Base-by-base conservation (phyloP, 2,888 invertebrate species). In the Argyresthia goedartella region DNA sequence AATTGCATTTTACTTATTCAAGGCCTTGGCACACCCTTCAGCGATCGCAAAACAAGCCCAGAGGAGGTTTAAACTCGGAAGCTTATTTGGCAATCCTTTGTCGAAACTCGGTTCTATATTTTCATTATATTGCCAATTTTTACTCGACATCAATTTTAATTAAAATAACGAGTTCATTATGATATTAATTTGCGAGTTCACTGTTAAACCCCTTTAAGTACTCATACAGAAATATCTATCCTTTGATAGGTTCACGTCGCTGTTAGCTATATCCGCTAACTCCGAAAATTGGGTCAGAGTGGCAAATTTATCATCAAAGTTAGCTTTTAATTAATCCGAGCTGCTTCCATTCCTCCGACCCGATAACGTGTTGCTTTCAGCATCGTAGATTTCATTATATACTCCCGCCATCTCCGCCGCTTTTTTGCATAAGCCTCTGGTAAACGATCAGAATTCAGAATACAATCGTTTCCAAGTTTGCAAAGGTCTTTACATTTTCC, bases 1-100 rank as follows among this genome's bases (percentile, higher is more conserved):
- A 81, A 82, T 84, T 80, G 76, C 71, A 74, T 77, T 81, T 82
- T 81, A 84, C 81, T 82, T 82, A 84, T 82, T 82, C 80, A 84
- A 67, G 67, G 67, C 71, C 68, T 63, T 64, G 63, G 68, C 65
- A n/a, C 65, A n/a, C 71, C 69, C 67, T 67, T 63, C 56, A 66
- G 69, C 64, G 65, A 67, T 63, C 59, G 54, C 55, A 51, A 60
- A 67, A 60, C 59, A 60, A 57, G 60, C 61, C 66, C 60, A 59
- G 59, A 66, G 69, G 71, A 67, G 66, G 65, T 56, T 59, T 60
- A 54, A 25, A 67, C 67, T 66, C 58, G 62, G 65, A 59, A 60
- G 66, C 69, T 74, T 75, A 73, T 78, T 77, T 76, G 70, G 71
- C 68, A 63, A 62, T 66, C 60, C 58, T 67, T 65, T 59, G 63